phyloP scores from a whole-genome alignment of 2,888 invertebrate species.

The Esperia sulphurella region DNA sequence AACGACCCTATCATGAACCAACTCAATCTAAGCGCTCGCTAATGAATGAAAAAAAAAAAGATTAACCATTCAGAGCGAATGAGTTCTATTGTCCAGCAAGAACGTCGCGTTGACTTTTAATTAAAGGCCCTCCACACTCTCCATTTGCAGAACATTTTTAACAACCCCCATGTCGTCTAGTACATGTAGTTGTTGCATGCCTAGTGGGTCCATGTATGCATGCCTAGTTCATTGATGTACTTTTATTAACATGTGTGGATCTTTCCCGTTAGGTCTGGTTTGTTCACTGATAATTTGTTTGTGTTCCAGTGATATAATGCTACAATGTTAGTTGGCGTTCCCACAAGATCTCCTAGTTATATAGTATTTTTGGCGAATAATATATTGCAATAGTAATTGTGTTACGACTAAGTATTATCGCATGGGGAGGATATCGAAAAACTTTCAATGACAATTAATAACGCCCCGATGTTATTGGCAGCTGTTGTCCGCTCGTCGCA shows the following conservation, averaged over 20 bases:
- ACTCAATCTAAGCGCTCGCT: conserved; percentile 28
- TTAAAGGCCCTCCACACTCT: conserved; percentile 65
- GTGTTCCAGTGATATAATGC: too few relatives aligned
- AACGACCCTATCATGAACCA: not conserved
- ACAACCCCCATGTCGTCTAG: conserved; percentile 38
- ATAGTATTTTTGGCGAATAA: too few relatives aligned
- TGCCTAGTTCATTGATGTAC: not conserved
- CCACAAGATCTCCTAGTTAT: too few relatives aligned
- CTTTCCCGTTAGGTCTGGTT: too few relatives aligned
- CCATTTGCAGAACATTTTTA: conserved; percentile 65
- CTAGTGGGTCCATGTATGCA: not conserved
- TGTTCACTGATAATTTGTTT: too few relatives aligned
- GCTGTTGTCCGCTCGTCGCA: conserved; percentile 19
- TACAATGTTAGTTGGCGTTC: too few relatives aligned
- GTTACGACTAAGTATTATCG: not conserved
- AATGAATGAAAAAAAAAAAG: conserved; percentile 44
- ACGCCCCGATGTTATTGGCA: conserved; percentile 31
- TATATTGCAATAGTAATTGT: not conserved
- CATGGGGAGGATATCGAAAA: conserved; percentile 2
- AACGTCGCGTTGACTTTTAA: conserved; percentile 67
- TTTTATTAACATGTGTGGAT: not conserved
- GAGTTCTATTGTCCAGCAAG: conserved; percentile 57
- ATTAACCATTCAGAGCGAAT: conserved; percentile 53
- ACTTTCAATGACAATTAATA: conserved; percentile 30
- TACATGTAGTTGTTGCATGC: not conserved